Conservation (phyloP, 2,797 vertebrate species). For the Eulemur coronatus region DNA sequence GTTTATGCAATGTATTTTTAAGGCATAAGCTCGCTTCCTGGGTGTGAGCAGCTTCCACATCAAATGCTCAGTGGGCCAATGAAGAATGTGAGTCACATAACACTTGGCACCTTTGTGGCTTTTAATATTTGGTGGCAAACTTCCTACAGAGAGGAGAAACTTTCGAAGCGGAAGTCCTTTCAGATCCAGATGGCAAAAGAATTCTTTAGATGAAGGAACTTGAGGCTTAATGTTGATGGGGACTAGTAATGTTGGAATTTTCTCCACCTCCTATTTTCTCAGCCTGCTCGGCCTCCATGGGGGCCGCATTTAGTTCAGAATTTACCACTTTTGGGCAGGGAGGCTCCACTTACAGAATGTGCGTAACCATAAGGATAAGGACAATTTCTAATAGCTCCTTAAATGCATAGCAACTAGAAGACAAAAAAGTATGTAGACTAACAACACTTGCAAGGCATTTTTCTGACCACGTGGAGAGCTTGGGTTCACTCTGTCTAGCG, state of each 20-base stretch:
- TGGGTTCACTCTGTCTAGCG: neutral
- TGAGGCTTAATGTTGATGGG: neutral
- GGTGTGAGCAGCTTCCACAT: neutral
- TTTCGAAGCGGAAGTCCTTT: neutral
- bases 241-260: constrained; percentile 39
- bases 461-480: neutral
- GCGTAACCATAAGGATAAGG: neutral
- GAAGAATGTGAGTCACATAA: constrained; percentile 47
- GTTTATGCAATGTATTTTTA: neutral
- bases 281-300: neutral
- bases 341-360: neutral
- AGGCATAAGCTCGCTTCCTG: neutral
- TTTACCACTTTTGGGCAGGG: neutral
- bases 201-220: neutral
- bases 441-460: neutral
- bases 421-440: neutral
- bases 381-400: neutral
- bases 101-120: constrained; percentile 37
- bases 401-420: neutral
- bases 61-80: constrained; percentile 13
- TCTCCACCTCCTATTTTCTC: constrained; percentile 67
- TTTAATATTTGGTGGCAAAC: constrained; percentile 44
- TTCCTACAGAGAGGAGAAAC: constrained; percentile 28
- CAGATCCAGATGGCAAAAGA: neutral
- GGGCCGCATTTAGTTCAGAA: constrained; percentile 40